Evolutionary conservation across 2,113 vertebrate species (phyloP), one percentile per base, ranked within the genome.

Genomic region (Muntiacus reevesi): DNA sequence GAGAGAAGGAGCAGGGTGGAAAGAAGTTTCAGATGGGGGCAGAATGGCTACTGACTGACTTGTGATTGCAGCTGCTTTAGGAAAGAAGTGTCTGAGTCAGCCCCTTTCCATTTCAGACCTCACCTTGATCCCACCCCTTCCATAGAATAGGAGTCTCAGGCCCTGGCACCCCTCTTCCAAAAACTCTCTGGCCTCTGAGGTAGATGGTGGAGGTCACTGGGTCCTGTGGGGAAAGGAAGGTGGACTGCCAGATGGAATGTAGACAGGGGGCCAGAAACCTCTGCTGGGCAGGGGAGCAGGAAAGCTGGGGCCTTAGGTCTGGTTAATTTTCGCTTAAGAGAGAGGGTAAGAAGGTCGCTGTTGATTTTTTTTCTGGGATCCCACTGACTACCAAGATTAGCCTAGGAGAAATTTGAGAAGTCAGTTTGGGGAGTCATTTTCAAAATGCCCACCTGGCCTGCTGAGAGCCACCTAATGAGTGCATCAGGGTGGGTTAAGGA

Each of bases 401-500:
- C 86, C 59, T 89, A 86, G 83, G 62, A 95, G 93, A 97, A 97
- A 96, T 94, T 85, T 96, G 95, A 25, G 94, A 87, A 92, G 33
- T 96, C 81, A 79, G 43, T 45, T 94, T 78, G 16, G 59, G 88
- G 55, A 89, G 33, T 91, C 50, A 45, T 87, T 97, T 95, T 83
- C 90, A 89, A 71, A 98, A 96, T 95, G 79, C 59, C 64, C 92
- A 85, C 45, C 54, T 54, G 92, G 79, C 76, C 86, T 90, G 15
- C 71, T 81, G 95, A 95, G 67, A 97, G 74, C 21, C 81, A 92
- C 89, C 87, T 95, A 87, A 45, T 86, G 85, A 86, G 59, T 57
- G 90, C 55, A 95, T 50, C 84, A 88, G 64, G 79, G 45, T 91
- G 94, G 94, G 60, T 64, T 85, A 87, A 97, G 94, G 87, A 81